Percentiles rank a stretch among this genome's conserved stretches.
Conservation (phyloP, 2,113 vertebrate genomes). For the Brachirus orientalis region DNA sequence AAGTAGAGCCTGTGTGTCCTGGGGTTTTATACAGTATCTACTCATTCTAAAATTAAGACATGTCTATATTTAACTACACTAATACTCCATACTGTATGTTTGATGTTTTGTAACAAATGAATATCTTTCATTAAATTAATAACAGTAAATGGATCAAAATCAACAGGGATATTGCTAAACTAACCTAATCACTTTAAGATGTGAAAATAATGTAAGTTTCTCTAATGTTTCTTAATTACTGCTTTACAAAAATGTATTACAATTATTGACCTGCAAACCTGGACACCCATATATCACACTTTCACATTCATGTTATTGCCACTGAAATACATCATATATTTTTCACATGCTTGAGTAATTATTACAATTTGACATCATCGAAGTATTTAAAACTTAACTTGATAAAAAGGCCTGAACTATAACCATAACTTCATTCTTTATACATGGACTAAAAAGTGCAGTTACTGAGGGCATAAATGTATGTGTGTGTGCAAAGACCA, state of each 20-base stretch:
- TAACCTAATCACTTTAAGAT: not conserved
- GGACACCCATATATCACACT: not conserved
- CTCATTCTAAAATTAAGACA: too few relatives aligned
- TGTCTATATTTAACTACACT: too few relatives aligned
- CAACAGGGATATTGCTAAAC: not conserved
- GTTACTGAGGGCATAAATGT: constrained; percentile 9
- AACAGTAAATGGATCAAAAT: too few relatives aligned
- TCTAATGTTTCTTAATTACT: not conserved
- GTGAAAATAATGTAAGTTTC: not conserved
- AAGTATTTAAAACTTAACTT: not conserved
- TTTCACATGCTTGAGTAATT: constrained; percentile 1
- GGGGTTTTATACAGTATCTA: too few relatives aligned
- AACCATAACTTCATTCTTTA: not conserved
- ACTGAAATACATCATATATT: not conserved
- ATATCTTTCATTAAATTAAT: too few relatives aligned
- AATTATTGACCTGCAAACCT: not conserved
- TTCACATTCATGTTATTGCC: constrained; percentile 5
- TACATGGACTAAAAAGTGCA: constrained; percentile 23
- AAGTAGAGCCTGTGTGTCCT: not conserved
- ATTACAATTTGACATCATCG: not conserved
- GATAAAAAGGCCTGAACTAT: not conserved
- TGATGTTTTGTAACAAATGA: too few relatives aligned
- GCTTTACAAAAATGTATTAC: not conserved
- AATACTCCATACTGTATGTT: too few relatives aligned
- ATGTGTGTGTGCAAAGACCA: constrained; percentile 29